Evolutionary conservation across 2,888 invertebrate genomes (phyloP).

Genomic region (Polymixis flavicincta): DNA sequence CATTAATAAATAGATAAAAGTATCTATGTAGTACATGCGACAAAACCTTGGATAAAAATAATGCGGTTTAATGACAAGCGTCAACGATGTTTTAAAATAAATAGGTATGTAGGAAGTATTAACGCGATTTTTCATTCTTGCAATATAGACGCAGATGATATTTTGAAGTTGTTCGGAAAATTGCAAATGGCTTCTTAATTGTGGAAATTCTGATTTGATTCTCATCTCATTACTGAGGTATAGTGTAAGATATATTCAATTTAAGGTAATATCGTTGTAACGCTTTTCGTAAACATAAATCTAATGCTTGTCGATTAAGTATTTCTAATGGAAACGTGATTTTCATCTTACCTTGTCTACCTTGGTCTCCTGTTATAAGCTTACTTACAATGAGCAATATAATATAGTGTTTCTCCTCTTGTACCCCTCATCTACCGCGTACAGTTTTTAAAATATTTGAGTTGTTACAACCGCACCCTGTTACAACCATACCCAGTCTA

Average conservation of each 20-base stretch:
- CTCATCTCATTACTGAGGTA: too few species aligned
- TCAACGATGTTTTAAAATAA: slow-evolving; percentile 49
- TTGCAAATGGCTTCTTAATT: too few species aligned
- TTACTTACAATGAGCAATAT: neutral
- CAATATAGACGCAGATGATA: neutral
- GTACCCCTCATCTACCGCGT: neutral
- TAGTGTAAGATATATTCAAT: too few species aligned
- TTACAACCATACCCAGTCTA: neutral
- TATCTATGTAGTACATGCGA: slow-evolving; percentile 26
- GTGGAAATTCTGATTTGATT: too few species aligned
- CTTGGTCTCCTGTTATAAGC: neutral
- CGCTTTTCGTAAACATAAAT: neutral
- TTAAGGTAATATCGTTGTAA: neutral
- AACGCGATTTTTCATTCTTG: neutral
- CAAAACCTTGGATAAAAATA: slow-evolving; percentile 56
- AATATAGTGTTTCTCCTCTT: neutral
- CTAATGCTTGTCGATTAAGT: neutral
- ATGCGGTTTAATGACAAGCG: slow-evolving; percentile 39
- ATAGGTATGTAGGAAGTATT: slow-evolving; percentile 23
- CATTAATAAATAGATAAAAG: slow-evolving; percentile 26
- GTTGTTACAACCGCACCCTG: neutral
- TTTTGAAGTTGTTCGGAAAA: neutral
- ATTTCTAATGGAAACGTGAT: neutral
- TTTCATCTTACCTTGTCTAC: neutral
- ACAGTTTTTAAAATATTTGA: neutral